Evolutionary conservation across 2,797 vertebrate species (phyloP).

Genomic region (Gymnoscopelus braueri): DNA sequence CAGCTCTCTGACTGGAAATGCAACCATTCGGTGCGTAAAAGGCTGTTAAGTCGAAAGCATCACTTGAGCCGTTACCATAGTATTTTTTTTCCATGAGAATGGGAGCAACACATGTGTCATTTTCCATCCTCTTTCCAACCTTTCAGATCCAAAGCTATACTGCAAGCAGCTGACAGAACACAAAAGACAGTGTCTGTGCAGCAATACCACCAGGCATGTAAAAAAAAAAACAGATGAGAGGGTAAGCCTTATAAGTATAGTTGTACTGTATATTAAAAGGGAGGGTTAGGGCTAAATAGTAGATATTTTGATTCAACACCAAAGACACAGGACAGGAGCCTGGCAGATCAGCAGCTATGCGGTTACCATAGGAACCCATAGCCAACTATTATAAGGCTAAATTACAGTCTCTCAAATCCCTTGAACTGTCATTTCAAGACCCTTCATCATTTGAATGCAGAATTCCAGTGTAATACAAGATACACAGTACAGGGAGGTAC

Average conservation of each 20-base stretch:
- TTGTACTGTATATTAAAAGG: conserved; percentile 4
- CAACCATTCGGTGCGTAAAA: conserved; percentile 12
- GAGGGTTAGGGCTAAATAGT: background rate
- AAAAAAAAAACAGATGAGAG: background rate
- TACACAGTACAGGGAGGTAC: conserved; percentile 34
- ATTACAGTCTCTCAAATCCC: conserved; percentile 26
- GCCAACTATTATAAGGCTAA: conserved; percentile 35
- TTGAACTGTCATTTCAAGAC: conserved; percentile 22
- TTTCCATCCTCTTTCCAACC: background rate
- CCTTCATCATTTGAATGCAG: conserved; percentile 41
- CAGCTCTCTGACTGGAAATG: conserved; percentile 19
- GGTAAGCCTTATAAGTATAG: background rate
- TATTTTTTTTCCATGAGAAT: background rate
- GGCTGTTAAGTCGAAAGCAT: conserved; percentile 10
- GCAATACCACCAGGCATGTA: background rate
- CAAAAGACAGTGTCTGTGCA: conserved; percentile 2
- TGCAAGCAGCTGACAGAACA: background rate
- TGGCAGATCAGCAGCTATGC: conserved; percentile 44
- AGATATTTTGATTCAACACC: conserved; percentile 10
- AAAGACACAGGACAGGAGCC: conserved; percentile 17
- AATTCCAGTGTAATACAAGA: conserved; percentile 55
- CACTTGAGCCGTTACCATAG: background rate
- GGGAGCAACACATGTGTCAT: background rate
- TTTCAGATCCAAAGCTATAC: conserved; percentile 10
- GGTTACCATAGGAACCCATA: conserved; percentile 74